Evolutionary conservation across 1,140 invertebrate genomes (phyloP).

Genomic region (Daktulosphaira vitifoliae): DNA sequence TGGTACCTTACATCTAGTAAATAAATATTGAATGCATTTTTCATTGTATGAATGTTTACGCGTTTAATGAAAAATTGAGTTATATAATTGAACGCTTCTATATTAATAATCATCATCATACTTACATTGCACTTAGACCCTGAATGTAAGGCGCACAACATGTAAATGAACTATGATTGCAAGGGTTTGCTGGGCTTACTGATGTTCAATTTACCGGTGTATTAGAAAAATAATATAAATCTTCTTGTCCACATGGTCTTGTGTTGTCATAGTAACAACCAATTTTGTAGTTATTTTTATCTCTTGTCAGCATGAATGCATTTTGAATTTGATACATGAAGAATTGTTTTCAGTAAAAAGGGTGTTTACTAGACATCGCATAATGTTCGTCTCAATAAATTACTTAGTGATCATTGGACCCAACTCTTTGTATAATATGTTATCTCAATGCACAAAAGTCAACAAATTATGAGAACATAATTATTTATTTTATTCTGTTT

Average conservation of each 20-base stretch:
- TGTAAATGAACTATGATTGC: neutral
- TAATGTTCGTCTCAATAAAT: neutral
- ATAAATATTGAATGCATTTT: too few species aligned
- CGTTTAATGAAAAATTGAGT: too few species aligned
- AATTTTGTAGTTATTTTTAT: conserved; percentile 5
- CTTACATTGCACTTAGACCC: neutral
- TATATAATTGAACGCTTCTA: too few species aligned
- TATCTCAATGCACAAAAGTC: neutral
- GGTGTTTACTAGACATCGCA: neutral
- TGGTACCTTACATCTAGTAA: too few species aligned
- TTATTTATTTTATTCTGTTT: neutral
- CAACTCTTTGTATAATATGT: neutral
- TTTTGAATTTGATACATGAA: conserved; percentile 14
- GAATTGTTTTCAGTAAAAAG: neutral
- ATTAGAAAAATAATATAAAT: conserved; percentile 2
- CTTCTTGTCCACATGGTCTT: conserved; percentile 16
- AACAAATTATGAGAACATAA: neutral
- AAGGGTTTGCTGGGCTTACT: neutral
- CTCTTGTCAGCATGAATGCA: conserved; percentile 14
- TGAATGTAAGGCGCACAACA: neutral
- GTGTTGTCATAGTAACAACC: conserved; percentile 18
- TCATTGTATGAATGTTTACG: too few species aligned
- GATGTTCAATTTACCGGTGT: neutral
- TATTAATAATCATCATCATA: neutral
- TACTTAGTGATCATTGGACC: neutral